Evolutionary conservation across 2,113 vertebrate species (phyloP).

Genomic region (Lampris megalopsis): DNA sequence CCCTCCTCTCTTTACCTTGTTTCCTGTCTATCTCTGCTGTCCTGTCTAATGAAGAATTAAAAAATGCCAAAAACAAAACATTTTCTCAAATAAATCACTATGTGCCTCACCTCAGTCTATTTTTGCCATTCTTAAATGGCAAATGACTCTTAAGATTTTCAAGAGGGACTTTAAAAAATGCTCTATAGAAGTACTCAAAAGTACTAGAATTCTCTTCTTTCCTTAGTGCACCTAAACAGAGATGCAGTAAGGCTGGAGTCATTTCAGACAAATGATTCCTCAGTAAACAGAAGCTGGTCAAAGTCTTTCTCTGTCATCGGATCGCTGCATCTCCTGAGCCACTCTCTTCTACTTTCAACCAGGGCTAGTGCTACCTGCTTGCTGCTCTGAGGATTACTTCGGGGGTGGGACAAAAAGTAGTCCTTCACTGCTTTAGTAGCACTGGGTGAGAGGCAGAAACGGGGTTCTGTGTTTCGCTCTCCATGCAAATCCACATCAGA

Average conservation of each 20-base stretch:
- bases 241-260: neutral
- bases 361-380: conserved; percentile 77
- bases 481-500: conserved; percentile 42
- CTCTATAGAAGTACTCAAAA: too few relatives aligned
- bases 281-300: conserved; percentile 85
- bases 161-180: too few relatives aligned
- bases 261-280: conserved; percentile 81
- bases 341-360: conserved; percentile 76
- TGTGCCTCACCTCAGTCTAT: too few relatives aligned
- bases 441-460: conserved; percentile 72
- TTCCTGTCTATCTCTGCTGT: too few relatives aligned
- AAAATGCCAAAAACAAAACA: too few relatives aligned
- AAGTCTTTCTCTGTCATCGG: conserved; percentile 81
- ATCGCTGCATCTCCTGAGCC: conserved; percentile 80
- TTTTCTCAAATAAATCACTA: too few relatives aligned
- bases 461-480: conserved; percentile 26
- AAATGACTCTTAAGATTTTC: too few relatives aligned
- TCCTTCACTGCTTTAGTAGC: conserved; percentile 70
- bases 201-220: too few relatives aligned
- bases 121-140: too few relatives aligned
- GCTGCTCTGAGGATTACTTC: conserved; percentile 69
- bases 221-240: too few relatives aligned
- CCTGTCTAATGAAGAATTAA: too few relatives aligned
- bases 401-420: conserved; percentile 74
- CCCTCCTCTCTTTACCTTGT: too few relatives aligned